Conservation (phyloP, 92 coral and sea anemone species). For the Blastomussa wellsi region DNA sequence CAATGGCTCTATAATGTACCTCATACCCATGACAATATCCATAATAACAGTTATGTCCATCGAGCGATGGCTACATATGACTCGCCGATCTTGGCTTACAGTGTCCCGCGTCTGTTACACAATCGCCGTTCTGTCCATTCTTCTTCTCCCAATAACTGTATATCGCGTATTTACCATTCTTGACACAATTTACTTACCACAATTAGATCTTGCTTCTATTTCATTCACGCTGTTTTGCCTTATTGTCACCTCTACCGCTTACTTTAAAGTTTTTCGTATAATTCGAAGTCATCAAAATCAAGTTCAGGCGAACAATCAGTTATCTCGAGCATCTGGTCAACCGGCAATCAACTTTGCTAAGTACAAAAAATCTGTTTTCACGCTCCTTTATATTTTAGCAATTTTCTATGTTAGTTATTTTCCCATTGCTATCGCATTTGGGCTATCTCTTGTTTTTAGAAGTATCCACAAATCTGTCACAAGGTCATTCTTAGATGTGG, state of each 20-base stretch:
- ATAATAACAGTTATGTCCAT: slow-evolving; percentile 2
- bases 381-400: background rate
- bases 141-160: background rate
- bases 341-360: slow-evolving; percentile 11
- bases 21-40: background rate
- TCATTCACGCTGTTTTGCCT: background rate
- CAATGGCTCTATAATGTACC: background rate
- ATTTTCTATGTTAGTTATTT: background rate
- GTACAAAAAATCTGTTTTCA: slow-evolving; percentile 5
- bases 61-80: slow-evolving; percentile 13
- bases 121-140: background rate
- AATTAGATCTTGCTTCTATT: background rate
- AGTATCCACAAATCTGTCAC: background rate
- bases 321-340: background rate
- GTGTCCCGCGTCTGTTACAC: background rate
- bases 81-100: background rate
- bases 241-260: background rate
- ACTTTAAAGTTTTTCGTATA: slow-evolving; percentile 13
- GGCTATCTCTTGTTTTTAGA: background rate
- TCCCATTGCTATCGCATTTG: background rate
- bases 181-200: background rate
- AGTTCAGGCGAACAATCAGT: background rate
- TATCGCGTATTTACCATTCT: background rate
- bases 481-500: background rate
- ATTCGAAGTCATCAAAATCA: slow-evolving; percentile 12